Conservation (phyloP, 2,888 invertebrate genomes). For the Apoda limacodes region DNA sequence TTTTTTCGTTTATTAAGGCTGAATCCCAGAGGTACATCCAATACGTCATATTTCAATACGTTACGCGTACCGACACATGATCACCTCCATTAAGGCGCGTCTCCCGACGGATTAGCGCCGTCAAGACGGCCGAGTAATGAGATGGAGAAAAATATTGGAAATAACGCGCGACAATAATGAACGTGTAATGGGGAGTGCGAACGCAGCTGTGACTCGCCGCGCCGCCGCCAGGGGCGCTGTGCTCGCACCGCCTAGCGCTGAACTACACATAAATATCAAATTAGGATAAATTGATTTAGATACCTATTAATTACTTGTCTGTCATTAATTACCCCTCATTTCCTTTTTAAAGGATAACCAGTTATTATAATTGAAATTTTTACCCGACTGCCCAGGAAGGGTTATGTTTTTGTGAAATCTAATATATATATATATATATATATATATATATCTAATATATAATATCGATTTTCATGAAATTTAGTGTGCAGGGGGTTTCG, state of each 20-base stretch:
- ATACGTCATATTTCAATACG: slow-evolving; percentile 65
- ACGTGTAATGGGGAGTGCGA: slow-evolving; percentile 37
- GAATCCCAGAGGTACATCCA: slow-evolving; percentile 51
- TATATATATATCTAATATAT: no score
- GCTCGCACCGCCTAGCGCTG: slow-evolving; percentile 25
- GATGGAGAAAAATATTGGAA: slow-evolving; percentile 63
- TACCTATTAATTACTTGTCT: slow-evolving; percentile 6
- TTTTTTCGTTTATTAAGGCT: slow-evolving; percentile 41
- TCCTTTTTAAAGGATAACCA: no score
- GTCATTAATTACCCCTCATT: no score
- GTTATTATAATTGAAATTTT: no score
- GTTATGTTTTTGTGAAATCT: no score
- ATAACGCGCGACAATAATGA: slow-evolving; percentile 56
- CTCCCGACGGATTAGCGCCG: slow-evolving; percentile 63
- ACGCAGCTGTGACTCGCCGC: slow-evolving; percentile 41
- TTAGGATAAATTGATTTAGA: no score
- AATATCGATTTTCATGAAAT: no score
- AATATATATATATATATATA: no score
- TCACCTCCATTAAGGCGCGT: slow-evolving; percentile 60
- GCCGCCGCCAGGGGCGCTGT: slow-evolving; percentile 39
- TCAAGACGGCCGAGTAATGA: slow-evolving; percentile 53
- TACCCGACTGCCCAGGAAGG: no score
- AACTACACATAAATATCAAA: neutral
- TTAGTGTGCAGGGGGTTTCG: no score
- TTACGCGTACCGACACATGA: slow-evolving; percentile 60